Percentiles rank a stretch among this genome's conserved stretches.
Conservation (phyloP, 2,888 invertebrate species). For the Ophion ventricosus region DNA sequence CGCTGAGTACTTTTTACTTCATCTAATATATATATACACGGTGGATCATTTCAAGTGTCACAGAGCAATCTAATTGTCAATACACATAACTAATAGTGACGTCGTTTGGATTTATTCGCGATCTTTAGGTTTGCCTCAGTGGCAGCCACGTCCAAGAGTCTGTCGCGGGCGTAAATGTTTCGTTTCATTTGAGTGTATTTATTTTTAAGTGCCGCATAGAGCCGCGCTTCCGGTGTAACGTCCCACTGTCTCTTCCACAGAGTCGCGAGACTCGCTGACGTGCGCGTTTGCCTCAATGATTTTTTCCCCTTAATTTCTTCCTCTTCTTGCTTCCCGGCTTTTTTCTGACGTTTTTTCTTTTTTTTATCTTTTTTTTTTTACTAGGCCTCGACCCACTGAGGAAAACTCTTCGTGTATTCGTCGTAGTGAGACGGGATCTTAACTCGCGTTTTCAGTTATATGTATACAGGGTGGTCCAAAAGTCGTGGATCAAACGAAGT, state of each 20-base stretch:
- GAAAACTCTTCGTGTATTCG: constrained; percentile 16
- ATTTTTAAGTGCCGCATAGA: constrained; percentile 41
- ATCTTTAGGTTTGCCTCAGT: neutral
- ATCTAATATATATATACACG: too few species aligned
- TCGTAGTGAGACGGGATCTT: constrained; percentile 22
- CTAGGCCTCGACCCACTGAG: constrained; percentile 59
- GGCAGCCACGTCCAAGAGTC: neutral
- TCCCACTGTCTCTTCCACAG: constrained; percentile 31
- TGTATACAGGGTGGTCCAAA: too few species aligned
- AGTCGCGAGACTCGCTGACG: constrained; percentile 37
- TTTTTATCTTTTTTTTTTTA: constrained; percentile 17
- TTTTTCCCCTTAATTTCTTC: constrained; percentile 24
- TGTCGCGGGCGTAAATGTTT: neutral
- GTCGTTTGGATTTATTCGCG: too few species aligned
- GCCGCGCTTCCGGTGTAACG: constrained; percentile 50
- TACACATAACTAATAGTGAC: too few species aligned
- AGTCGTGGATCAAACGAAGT: too few species aligned
- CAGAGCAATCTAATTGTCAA: too few species aligned
- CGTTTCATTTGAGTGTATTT: constrained; percentile 50
- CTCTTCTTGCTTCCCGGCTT: constrained; percentile 2
- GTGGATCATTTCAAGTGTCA: too few species aligned
- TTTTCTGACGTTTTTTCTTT: constrained; percentile 4
- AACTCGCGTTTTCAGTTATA: too few species aligned
- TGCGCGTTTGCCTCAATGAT: constrained; percentile 49
- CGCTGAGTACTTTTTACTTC: too few species aligned